Percentiles rank a stretch among this genome's conserved stretches.
These are phyloP conservation scores for Bombycilla garrulus DNA, from an alignment of 2,113 vertebrate genomes.

Conservation along the genomic window DNA sequence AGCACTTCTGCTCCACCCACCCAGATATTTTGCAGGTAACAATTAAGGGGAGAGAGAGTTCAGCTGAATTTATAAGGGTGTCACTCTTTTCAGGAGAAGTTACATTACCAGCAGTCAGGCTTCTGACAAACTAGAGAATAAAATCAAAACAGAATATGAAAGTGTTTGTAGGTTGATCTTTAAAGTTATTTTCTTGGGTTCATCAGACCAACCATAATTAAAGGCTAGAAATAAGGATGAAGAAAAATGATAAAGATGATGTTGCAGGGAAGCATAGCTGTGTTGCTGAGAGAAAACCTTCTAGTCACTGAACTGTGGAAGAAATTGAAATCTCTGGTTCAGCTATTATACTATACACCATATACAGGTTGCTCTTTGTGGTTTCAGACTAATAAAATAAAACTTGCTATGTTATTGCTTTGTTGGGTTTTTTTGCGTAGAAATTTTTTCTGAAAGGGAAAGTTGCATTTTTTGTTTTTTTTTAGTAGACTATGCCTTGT, in stretches of 20 bases:
- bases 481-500: not conserved
- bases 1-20: not conserved
- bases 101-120: not conserved
- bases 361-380: not conserved
- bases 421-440: not conserved
- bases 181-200: not conserved
- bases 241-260: not conserved
- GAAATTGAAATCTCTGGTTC: not conserved
- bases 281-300: not conserved
- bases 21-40: not conserved
- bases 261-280: not conserved
- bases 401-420: not conserved
- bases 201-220: not conserved
- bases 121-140: not conserved
- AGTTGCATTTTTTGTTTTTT: not conserved
- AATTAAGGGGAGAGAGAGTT: not conserved
- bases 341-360: not conserved
- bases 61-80: accelerated
- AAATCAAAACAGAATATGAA: not conserved
- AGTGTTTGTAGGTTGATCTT: not conserved
- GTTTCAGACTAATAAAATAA: constrained; percentile 6
- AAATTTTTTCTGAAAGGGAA: not conserved
- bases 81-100: not conserved
- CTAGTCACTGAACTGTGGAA: not conserved
- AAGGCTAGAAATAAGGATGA: not conserved